Evolutionary conservation across 2,888 invertebrate species (phyloP).

Genomic region (Epistrophella euchroma): DNA sequence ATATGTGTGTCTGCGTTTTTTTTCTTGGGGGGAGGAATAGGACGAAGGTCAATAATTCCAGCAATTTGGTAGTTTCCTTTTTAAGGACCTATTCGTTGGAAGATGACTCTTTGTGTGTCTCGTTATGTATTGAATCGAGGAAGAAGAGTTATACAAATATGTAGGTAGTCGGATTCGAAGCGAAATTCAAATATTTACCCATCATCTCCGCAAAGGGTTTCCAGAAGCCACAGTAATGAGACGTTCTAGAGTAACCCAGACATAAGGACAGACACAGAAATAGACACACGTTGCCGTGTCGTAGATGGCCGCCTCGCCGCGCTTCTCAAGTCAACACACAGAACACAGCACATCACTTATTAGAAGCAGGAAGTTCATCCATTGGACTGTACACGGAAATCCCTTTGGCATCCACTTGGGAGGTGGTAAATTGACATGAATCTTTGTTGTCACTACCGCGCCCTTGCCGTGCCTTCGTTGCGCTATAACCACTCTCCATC

Average conservation of each 20-base stretch:
- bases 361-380: conserved; percentile 61
- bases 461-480: not conserved
- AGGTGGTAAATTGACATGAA: conserved; percentile 75
- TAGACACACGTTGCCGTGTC: not conserved
- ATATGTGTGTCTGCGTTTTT: not conserved
- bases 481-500: not conserved
- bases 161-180: conserved; percentile 56
- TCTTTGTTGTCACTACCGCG: conserved; percentile 52
- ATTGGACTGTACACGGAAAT: conserved; percentile 61
- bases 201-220: conserved; percentile 64
- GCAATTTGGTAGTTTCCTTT: conserved; percentile 27
- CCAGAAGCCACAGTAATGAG: conserved; percentile 56
- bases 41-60: conserved; percentile 61
- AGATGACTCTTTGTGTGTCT: conserved; percentile 13
- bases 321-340: conserved; percentile 7
- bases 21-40: conserved; percentile 38
- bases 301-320: not conserved
- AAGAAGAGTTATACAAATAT: conserved; percentile 54
- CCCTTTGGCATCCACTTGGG: conserved; percentile 64
- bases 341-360: conserved; percentile 50
- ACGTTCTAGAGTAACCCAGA: conserved; percentile 35
- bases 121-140: conserved; percentile 41
- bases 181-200: conserved; percentile 72
- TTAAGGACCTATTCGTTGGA: conserved; percentile 4
- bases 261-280: conserved; percentile 53